Evolutionary conservation across 2,113 vertebrate genomes (phyloP).

Genomic region (Cepphus grylle): DNA sequence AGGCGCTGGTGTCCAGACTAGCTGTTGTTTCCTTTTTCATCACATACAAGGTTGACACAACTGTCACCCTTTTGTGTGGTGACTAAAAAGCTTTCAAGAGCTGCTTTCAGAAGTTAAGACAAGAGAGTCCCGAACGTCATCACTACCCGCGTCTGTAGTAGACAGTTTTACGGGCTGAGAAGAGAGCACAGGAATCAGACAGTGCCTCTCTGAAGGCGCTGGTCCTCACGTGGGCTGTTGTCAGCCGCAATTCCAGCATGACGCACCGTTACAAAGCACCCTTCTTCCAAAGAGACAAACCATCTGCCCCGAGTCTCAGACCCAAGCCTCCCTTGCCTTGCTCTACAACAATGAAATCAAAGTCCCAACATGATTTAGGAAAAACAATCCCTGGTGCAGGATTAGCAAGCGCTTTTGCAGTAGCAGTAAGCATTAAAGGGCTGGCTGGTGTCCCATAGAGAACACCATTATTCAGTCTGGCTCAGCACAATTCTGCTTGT

Average conservation of each 20-base stretch:
- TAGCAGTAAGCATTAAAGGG: not conserved
- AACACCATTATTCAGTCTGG: slow-evolving; percentile 19
- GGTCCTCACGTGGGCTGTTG: not conserved
- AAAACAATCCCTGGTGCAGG: slow-evolving; percentile 54
- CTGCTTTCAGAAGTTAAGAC: not conserved
- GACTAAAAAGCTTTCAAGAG: not conserved
- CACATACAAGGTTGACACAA: not conserved
- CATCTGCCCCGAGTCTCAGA: not conserved
- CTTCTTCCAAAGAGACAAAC: not conserved
- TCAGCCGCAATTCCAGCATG: slow-evolving; percentile 19
- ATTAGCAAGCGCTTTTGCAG: slow-evolving; percentile 32
- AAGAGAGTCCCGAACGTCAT: not conserved
- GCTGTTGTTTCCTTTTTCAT: not conserved
- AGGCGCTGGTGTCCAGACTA: not conserved
- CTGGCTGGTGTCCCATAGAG: slow-evolving; percentile 28
- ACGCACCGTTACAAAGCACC: not conserved
- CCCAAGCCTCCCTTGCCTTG: not conserved
- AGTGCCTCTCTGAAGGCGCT: not conserved
- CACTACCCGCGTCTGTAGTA: not conserved
- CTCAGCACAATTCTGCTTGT: slow-evolving; percentile 28
- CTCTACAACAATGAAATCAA: slow-evolving; percentile 33
- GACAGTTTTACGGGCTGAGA: not conserved
- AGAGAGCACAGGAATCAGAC: not conserved
- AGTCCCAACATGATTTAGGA: slow-evolving; percentile 27
- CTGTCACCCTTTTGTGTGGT: not conserved